Conservation (phyloP, 2,113 vertebrate genomes). For the Hippocampus mohnikei region DNA sequence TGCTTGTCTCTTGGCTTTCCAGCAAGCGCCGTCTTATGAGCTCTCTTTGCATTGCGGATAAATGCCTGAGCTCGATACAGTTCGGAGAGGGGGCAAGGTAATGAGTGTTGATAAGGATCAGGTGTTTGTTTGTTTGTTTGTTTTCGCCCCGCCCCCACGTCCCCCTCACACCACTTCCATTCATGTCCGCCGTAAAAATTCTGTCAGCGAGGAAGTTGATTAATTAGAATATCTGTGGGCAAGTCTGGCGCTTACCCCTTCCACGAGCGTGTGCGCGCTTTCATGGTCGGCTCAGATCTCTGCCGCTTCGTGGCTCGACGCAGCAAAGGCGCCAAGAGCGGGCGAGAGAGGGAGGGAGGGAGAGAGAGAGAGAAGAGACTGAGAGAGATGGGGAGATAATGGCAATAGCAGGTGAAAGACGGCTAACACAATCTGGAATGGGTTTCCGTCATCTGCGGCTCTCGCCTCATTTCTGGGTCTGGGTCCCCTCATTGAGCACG, state of each 20-base stretch:
- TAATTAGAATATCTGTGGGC: conserved; percentile 49
- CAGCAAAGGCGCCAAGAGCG: conserved; percentile 45
- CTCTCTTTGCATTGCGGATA: no score
- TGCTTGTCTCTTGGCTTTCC: no score
- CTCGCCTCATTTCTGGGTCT: conserved; percentile 68
- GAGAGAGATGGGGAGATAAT: conserved; percentile 61
- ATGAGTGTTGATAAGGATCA: not conserved
- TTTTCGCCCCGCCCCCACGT: conserved; percentile 18
- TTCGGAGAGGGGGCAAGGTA: not conserved
- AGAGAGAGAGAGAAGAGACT: not conserved
- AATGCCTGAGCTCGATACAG: not conserved
- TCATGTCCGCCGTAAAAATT: conserved; percentile 61
- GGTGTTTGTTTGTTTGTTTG: conserved; percentile 47
- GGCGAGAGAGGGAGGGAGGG: not conserved
- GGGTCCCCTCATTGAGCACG: conserved; percentile 59
- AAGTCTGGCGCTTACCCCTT: conserved; percentile 4
- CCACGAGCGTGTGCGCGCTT: conserved; percentile 35
- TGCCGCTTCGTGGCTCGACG: conserved; percentile 51
- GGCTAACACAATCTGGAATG: conserved; percentile 64
- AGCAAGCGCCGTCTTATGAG: no score
- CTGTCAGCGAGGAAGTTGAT: conserved; percentile 53
- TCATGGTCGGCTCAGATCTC: conserved; percentile 68
- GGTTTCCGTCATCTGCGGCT: conserved; percentile 62
- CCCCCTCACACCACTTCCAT: conserved; percentile 33
- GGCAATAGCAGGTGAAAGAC: conserved; percentile 57